Base-by-base conservation (phyloP, 2,888 invertebrate genomes). In the Sphaerophoria rueppellii region DNA sequence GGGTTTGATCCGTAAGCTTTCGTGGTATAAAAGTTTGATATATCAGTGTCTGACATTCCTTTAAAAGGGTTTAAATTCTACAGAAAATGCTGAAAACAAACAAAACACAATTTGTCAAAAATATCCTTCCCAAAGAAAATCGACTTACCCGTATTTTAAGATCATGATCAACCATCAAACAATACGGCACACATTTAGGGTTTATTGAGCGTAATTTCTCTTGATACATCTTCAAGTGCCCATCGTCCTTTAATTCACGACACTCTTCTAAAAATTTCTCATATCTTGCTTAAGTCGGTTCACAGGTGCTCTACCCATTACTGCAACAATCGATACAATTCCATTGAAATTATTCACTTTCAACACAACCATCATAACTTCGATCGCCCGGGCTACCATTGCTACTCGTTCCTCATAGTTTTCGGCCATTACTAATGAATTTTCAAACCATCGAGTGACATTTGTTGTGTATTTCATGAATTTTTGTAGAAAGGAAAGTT, bases 281-380 rank as follows among this genome's bases (percentile, higher is more conserved):
- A 88, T 97, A 94, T 67, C 97, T 95, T 69, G 94, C 94, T 95
- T 94, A 69, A 99, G 94, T 37, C 99, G 93, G 92, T 96, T 96
- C 61, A 99, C 98, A 70, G 98, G 96, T 12, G 99, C 98, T 46
- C 97, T 97, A 72, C 95, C 96, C 93, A 98, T 95, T 43, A 99
- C 99, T 77, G 98, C 96, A 63, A 96, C 96, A 78, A 98, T 96
- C 46, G 98, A 98, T 75, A 99, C 93, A 72, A 99, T 97, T 0
- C 98, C 99, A 92, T 98, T 99, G 92, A 99, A 99, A 93, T 99
- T 99, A 93, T 99, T 99, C 83, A 99, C 93, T 91, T 99, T 98
- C 87, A 97, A 95, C 90, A 99, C 94, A 76, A 98, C 98, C 90
- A 96, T 94, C 96, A 98, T 98, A 87, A 99, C 95, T 93, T 99